Percentiles rank a stretch among this genome's conserved stretches.
These are phyloP conservation scores for Drosophila orena DNA, from an alignment of 1,140 invertebrate genomes.

Conservation along the genomic window DNA sequence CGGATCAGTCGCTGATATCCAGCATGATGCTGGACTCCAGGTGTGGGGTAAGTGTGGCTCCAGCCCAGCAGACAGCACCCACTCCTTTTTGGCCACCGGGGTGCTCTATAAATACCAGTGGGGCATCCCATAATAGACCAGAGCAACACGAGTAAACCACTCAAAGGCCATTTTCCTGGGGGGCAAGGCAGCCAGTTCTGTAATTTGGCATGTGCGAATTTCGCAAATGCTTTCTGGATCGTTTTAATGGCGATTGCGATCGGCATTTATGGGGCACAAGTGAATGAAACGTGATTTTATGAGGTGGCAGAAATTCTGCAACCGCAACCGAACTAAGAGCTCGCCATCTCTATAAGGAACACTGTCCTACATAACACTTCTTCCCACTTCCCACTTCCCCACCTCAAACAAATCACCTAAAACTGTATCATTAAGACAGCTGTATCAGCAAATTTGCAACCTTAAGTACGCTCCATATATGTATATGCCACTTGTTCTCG, in stretches of 20 bases:
- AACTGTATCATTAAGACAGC: too few species aligned
- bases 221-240: constrained; percentile 29
- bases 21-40: constrained; percentile 69
- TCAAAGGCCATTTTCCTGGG: constrained; percentile 8
- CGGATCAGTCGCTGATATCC: constrained; percentile 58
- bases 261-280: constrained; percentile 33
- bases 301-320: too few species aligned
- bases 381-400: too few species aligned
- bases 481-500: too few species aligned
- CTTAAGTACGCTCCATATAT: too few species aligned
- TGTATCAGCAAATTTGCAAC: neutral
- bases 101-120: constrained; percentile 54
- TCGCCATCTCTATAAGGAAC: too few species aligned
- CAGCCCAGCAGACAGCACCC: neutral
- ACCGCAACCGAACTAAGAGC: too few species aligned
- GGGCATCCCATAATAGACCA: constrained; percentile 59
- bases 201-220: constrained; percentile 39
- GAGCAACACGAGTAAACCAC: constrained; percentile 34
- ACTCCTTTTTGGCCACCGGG: neutral
- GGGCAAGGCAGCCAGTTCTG: neutral
- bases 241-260: constrained; percentile 19
- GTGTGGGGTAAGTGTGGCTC: constrained; percentile 76
- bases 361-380: too few species aligned
- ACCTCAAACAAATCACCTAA: neutral
- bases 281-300: constrained; percentile 41